Base-by-base conservation (phyloP, 2,888 invertebrate species). In the Phorcus lineatus region DNA sequence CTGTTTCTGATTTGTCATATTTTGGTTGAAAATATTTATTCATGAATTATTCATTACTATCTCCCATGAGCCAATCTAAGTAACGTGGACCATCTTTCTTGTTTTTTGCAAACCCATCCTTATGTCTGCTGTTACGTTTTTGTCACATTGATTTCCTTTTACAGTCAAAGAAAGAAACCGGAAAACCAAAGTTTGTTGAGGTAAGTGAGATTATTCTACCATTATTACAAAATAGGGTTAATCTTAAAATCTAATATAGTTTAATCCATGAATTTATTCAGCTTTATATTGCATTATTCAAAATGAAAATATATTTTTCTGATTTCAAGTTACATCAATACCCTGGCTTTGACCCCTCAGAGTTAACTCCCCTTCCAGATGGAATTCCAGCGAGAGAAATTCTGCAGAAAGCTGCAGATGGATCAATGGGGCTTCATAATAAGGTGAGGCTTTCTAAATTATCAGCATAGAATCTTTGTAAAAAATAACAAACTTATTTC, bases 101-200 rank as follows among this genome's bases (percentile, higher is more conserved):
- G 36, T 36, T 4, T 7, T n/a, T 36, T 36, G 36, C 2, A 36
- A 36, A 36, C 36, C 7, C 2, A 36, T 36, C 7, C 7, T 36
- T 36, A 11, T 47, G 11, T 47, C 47, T 47, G 28, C 16, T 31
- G n/a, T 70, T 13, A 6, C 22, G n/a, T 79, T n/a, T 79, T 40
- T 75, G n/a, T 36, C 74, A 52, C 78, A 62, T 82, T 24, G 67
- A 74, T 67, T 47, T 77, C 6, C 7, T 47, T 47, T 85, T 86
- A 31, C 81, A 90, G 88, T 75, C 86, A 31, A 90, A 90, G 79
- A 91, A 91, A 78, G 91, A 90, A 75, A 80, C 88, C 17, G 90
- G 91, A 52, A 92, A 91, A 78, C 92, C 92, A 74, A 91, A 91
- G 80, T 91, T 92, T 90, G 91, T 92, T 24, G 92, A 92, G 91